phyloP scores from a whole-genome alignment of 2,797 vertebrate species.

The Xiphorhynchus erythropygius region DNA sequence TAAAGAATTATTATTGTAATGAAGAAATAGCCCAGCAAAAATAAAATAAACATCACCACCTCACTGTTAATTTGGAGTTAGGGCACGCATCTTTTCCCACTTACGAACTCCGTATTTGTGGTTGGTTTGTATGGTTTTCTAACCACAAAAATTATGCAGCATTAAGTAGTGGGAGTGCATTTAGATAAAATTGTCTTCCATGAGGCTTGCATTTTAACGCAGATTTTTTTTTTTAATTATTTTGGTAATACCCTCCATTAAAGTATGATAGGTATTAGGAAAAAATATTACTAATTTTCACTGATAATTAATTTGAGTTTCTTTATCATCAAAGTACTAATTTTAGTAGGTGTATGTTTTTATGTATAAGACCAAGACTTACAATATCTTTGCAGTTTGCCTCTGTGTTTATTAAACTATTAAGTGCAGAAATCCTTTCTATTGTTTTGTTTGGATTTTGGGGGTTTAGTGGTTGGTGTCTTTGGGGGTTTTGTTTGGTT shows the following conservation, averaged over 20 bases:
- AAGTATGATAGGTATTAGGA: neutral
- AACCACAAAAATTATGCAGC: neutral
- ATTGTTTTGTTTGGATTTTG: neutral
- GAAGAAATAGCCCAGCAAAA: neutral
- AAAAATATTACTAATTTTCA: neutral
- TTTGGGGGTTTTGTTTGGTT: neutral
- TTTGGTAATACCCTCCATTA: neutral
- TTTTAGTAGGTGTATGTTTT: neutral
- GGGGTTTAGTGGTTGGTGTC: no score
- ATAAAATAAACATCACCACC: neutral
- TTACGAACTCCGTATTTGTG: neutral
- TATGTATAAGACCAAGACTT: neutral
- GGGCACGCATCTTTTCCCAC: neutral
- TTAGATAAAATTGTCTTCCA: neutral
- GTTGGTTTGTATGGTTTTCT: neutral
- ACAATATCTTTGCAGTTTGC: neutral
- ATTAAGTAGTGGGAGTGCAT: neutral
- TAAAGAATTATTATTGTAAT: neutral
- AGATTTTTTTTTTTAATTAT: neutral
- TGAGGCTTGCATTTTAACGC: neutral
- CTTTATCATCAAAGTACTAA: neutral
- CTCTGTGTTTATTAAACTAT: neutral
- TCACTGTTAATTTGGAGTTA: neutral
- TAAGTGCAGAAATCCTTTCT: neutral
- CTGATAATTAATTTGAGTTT: neutral